Conservation (phyloP, 2,888 invertebrate species). For the Oscheius myriophilus region DNA sequence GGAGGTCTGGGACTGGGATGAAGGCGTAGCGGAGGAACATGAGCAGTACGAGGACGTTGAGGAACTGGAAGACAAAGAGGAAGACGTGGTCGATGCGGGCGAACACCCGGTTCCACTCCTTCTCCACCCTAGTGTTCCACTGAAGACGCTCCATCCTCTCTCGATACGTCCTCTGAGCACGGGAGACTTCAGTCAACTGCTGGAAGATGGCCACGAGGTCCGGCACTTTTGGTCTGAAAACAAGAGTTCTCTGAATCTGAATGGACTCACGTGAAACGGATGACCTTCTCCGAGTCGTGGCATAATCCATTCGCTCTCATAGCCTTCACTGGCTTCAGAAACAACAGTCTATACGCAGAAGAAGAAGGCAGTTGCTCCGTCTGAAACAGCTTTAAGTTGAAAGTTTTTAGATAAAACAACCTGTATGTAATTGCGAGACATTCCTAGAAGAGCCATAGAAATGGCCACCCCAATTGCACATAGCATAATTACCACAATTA, state of each 20-base stretch:
- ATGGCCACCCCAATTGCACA: slow-evolving; percentile 68
- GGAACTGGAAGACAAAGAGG: slow-evolving; percentile 62
- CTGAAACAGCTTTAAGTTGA: slow-evolving; percentile 2
- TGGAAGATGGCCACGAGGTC: slow-evolving; percentile 52
- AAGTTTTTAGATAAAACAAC: not conserved
- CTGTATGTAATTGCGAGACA: slow-evolving; percentile 54
- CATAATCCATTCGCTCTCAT: slow-evolving; percentile 27
- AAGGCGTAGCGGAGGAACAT: slow-evolving; percentile 66
- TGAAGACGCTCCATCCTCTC: slow-evolving; percentile 52
- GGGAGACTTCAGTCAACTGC: slow-evolving; percentile 54
- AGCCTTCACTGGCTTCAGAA: slow-evolving; percentile 32
- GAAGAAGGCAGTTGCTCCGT: slow-evolving; percentile 38
- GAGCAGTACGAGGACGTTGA: slow-evolving; percentile 62
- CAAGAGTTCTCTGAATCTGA: not conserved
- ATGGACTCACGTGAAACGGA: slow-evolving; percentile 19
- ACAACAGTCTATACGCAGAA: slow-evolving; percentile 37
- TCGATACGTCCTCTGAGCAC: slow-evolving; percentile 56
- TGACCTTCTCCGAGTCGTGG: slow-evolving; percentile 20
- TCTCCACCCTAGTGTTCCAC: slow-evolving; percentile 49
- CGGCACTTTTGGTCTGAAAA: slow-evolving; percentile 49
- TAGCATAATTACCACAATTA: slow-evolving; percentile 64
- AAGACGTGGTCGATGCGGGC: slow-evolving; percentile 64
- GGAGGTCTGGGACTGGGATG: slow-evolving; percentile 59
- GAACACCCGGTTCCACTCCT: slow-evolving; percentile 67
- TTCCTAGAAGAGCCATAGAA: slow-evolving; percentile 63